phyloP scores from a whole-genome alignment of 2,797 vertebrate genomes.

The Mallotus villosus region DNA sequence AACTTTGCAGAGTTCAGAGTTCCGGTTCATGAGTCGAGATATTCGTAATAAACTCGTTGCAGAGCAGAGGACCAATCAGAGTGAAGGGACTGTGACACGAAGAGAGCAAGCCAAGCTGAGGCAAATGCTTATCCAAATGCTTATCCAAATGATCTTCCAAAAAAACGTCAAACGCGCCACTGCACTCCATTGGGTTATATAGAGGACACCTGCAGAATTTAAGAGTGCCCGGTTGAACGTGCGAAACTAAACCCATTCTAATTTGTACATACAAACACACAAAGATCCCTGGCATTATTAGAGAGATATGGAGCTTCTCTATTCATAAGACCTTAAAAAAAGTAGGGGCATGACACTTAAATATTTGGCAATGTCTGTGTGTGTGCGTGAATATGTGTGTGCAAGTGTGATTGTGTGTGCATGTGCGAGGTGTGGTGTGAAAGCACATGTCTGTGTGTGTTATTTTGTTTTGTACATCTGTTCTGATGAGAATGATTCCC shows the following conservation, averaged over 20 bases:
- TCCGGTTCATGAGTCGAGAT: not conserved
- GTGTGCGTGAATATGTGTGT: not conserved
- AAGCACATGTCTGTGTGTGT: not conserved
- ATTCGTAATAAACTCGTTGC: not conserved
- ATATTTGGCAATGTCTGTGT: not conserved
- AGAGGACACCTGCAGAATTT: too few relatives aligned
- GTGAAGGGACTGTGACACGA: too few relatives aligned
- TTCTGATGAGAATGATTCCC: slow-evolving; percentile 47
- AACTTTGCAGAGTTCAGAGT: too few relatives aligned
- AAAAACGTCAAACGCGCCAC: too few relatives aligned
- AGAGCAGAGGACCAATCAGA: not conserved
- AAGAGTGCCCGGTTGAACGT: too few relatives aligned
- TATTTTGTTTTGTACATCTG: slow-evolving; percentile 33
- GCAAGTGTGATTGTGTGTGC: not conserved
- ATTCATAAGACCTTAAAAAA: not conserved
- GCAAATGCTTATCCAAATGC: too few relatives aligned
- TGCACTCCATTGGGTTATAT: too few relatives aligned
- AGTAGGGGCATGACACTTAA: not conserved
- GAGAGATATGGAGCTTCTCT: not conserved
- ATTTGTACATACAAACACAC: too few relatives aligned
- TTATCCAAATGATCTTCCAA: too few relatives aligned
- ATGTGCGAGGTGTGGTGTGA: not conserved
- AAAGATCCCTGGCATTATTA: too few relatives aligned
- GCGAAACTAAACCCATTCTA: too few relatives aligned
- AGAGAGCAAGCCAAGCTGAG: too few relatives aligned